Evolutionary conservation across 2,113 vertebrate genomes (phyloP).

Genomic region (Corythaeola cristata): DNA sequence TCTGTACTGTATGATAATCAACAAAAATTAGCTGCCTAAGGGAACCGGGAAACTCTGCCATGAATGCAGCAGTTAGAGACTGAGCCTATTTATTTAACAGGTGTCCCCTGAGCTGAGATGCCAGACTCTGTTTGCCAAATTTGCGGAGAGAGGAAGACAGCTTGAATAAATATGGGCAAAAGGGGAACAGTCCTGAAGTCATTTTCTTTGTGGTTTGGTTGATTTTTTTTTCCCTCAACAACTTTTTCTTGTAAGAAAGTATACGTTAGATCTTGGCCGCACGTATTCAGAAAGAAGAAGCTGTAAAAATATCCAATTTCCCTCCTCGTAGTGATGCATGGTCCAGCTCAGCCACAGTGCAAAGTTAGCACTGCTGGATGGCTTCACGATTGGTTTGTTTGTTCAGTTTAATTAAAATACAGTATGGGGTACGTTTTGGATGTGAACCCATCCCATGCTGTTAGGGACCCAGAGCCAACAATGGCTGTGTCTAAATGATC

Average conservation of each 20-base stretch:
- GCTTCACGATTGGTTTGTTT: neutral
- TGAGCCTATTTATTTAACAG: slow-evolving; percentile 68
- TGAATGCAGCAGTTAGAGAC: slow-evolving; percentile 50
- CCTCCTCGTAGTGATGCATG: accelerated
- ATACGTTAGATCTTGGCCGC: neutral
- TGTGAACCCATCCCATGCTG: neutral
- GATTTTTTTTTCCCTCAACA: neutral
- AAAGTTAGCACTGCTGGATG: neutral
- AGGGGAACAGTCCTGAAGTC: slow-evolving; percentile 23
- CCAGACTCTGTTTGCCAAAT: slow-evolving; percentile 57
- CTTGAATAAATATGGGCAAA: slow-evolving; percentile 38
- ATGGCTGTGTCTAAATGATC: neutral
- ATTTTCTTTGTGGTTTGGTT: neutral
- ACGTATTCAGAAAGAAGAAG: neutral
- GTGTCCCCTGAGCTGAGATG: slow-evolving; percentile 53
- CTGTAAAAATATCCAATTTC: neutral
- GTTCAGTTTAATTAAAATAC: slow-evolving; percentile 53
- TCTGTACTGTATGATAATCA: slow-evolving; percentile 53
- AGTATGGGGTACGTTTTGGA: slow-evolving; percentile 13
- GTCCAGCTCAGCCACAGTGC: neutral
- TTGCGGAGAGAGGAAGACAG: slow-evolving; percentile 23
- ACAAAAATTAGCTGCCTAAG: slow-evolving; percentile 61
- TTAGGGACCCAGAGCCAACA: neutral
- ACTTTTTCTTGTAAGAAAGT: slow-evolving; percentile 11
- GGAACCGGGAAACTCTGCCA: slow-evolving; percentile 50